Evolutionary conservation across 2,797 vertebrate genomes (phyloP), one percentile per base, ranked within the genome.

Genomic region (Myotis myotis): DNA sequence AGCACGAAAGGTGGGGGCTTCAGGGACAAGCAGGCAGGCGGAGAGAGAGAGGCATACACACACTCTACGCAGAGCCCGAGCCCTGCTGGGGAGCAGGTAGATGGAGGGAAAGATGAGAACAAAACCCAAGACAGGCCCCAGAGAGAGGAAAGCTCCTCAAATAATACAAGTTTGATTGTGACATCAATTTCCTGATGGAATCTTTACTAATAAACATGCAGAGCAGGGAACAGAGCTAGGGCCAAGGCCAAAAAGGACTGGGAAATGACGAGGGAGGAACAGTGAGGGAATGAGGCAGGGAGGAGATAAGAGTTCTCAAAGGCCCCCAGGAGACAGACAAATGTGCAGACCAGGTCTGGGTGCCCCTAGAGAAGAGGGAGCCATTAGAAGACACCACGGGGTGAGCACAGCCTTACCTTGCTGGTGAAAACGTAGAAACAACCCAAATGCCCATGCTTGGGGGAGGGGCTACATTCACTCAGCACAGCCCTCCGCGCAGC

Each of bases 1-100:
- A 74, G 76, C 41, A 64, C 17, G 8, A 6, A 5, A 47, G 16
- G 36, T 13, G 75, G 25, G 41, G 57, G 13, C 82, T 79, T 25
- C 1, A 1, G 10, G 84, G 78, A 20, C 20, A 33, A 51, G 62
- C 49, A 28, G 28, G 68, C 66, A 62, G 33, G 30, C 1, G 75
- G 62, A 71, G 10, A 2, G 0, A 3, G 16, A 0, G 0, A 1
- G 7, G 4, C 22, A 6, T 38, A 9, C 57, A 19, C 22, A 9
- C 9, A 0, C 57, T 16, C 49, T 6, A 15, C 17, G 1, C 30
- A 2, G 0, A 19, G 51, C 49, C 33, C 2, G 10, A 44, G 49
- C 57, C 57, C 71, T 16, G 55, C 16, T 44, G 8, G 68, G 36
- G 16, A 30, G 44, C 0, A 2, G 7, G 80, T 2, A 33, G 70